phyloP scores from a whole-genome alignment of 2,888 invertebrate species.

The Cactoblastis cactorum region DNA sequence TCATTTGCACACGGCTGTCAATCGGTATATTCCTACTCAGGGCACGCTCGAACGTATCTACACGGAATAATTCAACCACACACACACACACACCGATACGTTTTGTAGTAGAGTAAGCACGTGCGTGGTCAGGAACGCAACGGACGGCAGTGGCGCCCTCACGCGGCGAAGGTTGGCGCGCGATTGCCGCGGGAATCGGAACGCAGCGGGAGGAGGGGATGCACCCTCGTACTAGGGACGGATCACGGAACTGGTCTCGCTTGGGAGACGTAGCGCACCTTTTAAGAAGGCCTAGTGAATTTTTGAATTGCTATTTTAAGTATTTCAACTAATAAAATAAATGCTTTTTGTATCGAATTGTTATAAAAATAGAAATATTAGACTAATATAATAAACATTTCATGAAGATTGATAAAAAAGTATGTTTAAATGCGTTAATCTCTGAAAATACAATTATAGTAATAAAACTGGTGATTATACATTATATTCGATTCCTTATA shows the following conservation, averaged over 20 bases:
- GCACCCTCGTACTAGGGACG: slow-evolving; percentile 46
- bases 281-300: no score
- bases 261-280: no score
- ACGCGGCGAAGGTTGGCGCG: slow-evolving; percentile 72
- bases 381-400: no score
- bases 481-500: no score
- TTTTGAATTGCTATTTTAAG: no score
- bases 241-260: slow-evolving; percentile 2
- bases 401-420: no score
- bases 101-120: slow-evolving; percentile 48
- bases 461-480: no score
- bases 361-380: no score
- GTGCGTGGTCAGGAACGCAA: slow-evolving; percentile 44
- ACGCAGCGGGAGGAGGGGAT: slow-evolving; percentile 55
- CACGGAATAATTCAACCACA: slow-evolving; percentile 61
- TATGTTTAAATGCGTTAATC: no score
- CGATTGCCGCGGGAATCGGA: slow-evolving; percentile 54
- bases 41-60: slow-evolving; percentile 66
- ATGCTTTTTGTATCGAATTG: no score
- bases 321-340: no score
- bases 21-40: slow-evolving; percentile 57
- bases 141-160: slow-evolving; percentile 60
- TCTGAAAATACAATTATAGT: no score
- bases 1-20: slow-evolving; percentile 57
- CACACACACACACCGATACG: slow-evolving; percentile 61